phyloP scores from a whole-genome alignment of 1,140 invertebrate species.

The Himalopsyche phryganea region DNA sequence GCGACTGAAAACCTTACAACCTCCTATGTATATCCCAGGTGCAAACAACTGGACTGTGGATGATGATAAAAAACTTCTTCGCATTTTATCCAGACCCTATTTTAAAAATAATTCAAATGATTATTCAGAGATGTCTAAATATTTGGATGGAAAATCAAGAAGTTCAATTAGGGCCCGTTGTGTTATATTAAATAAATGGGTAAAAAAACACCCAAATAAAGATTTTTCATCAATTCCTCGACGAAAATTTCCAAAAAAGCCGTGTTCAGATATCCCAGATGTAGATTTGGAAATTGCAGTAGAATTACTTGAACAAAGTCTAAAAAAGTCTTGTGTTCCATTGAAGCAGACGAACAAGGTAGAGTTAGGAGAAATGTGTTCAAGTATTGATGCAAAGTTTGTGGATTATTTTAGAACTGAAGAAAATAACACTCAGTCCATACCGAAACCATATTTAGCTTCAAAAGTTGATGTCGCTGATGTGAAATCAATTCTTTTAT shows the following conservation, averaged over 20 bases:
- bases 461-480: conserved; percentile 8
- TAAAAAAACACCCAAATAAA: no score
- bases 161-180: neutral
- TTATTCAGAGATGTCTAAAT: conserved; percentile 1
- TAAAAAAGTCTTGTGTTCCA: neutral
- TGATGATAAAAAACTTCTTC: conserved; percentile 12
- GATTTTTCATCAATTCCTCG: no score
- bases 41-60: conserved; percentile 4
- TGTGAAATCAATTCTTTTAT: conserved; percentile 8
- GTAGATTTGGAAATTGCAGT: neutral
- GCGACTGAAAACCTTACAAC: neutral
- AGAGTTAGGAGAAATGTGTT: no score
- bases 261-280: no score
- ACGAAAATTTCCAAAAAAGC: no score
- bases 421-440: neutral
- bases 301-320: conserved; percentile 2
- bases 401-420: conserved; percentile 9
- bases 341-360: neutral
- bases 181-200: no score
- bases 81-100: neutral
- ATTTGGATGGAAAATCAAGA: conserved; percentile 1
- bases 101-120: conserved; percentile 2
- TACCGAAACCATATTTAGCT: neutral
- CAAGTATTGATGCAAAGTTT: conserved; percentile 1
- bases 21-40: neutral